A percentile compares a stretch with the other conserved stretches of the same genome.
Conservation (phyloP, 2,888 invertebrate species). For the Steinernema hermaphroditum region DNA sequence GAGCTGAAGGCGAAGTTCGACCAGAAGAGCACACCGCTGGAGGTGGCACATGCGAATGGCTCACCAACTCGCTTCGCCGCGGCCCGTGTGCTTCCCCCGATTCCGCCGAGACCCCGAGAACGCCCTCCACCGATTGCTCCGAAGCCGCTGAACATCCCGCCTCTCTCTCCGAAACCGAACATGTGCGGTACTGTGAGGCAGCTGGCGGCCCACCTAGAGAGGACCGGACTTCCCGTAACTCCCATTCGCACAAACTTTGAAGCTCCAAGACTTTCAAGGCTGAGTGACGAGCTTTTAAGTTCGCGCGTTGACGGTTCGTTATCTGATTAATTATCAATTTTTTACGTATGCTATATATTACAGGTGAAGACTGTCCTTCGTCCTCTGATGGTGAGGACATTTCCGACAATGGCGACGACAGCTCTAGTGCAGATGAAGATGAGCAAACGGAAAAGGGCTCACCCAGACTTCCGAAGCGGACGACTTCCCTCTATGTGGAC, state of each 20-base stretch:
- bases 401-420: conserved; percentile 36
- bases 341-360: not conserved
- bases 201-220: conserved; percentile 12
- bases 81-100: not conserved
- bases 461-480: not conserved
- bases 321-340: too few species aligned
- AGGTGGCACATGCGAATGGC: conserved; percentile 4
- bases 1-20: conserved; percentile 27
- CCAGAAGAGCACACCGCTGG: not conserved
- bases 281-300: not conserved
- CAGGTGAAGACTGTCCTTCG: conserved; percentile 35
- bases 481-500: not conserved
- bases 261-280: not conserved
- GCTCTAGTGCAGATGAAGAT: not conserved
- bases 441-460: not conserved
- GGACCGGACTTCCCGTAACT: not conserved
- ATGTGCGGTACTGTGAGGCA: not conserved
- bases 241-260: not conserved
- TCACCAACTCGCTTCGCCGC: not conserved
- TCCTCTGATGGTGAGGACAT: conserved; percentile 57
- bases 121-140: conserved; percentile 20
- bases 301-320: not conserved
- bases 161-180: not conserved
- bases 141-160: conserved; percentile 9
- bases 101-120: conserved; percentile 4